phyloP scores from a whole-genome alignment of 2,888 invertebrate genomes.

The Acanthopleura granulata region DNA sequence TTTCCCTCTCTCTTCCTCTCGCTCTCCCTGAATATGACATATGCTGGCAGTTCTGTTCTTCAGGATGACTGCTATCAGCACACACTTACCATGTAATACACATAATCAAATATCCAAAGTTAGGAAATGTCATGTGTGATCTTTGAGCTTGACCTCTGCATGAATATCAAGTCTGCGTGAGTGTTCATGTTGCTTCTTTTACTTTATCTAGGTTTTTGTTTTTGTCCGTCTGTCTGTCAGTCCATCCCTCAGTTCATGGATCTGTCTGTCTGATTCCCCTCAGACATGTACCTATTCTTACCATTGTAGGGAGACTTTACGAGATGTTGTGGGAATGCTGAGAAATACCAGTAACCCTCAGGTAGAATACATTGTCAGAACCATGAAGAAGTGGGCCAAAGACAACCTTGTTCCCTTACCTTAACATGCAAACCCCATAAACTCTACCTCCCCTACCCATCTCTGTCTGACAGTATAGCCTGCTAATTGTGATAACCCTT shows the following conservation, averaged over 20 bases:
- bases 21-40: background rate
- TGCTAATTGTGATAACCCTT: too few relatives aligned
- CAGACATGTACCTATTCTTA: constrained; percentile 29
- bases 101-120: too few relatives aligned
- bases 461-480: too few relatives aligned
- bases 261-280: background rate
- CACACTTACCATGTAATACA: too few relatives aligned
- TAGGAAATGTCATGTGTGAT: too few relatives aligned
- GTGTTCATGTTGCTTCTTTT: too few relatives aligned
- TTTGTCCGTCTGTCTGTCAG: too few relatives aligned
- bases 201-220: too few relatives aligned
- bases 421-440: background rate
- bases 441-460: background rate
- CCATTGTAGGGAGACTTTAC: constrained; percentile 76
- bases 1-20: background rate
- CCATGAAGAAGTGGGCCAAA: constrained; percentile 91
- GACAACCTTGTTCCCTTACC: constrained; percentile 77
- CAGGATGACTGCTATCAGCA: too few relatives aligned
- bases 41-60: too few relatives aligned
- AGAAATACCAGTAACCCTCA: constrained; percentile 85
- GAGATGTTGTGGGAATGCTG: constrained; percentile 85
- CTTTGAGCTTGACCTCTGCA: too few relatives aligned
- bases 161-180: too few relatives aligned
- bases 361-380: constrained; percentile 87
- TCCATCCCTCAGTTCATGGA: background rate